Conservation (phyloP, 2,888 invertebrate genomes). For the Ephialtes manifestator region DNA sequence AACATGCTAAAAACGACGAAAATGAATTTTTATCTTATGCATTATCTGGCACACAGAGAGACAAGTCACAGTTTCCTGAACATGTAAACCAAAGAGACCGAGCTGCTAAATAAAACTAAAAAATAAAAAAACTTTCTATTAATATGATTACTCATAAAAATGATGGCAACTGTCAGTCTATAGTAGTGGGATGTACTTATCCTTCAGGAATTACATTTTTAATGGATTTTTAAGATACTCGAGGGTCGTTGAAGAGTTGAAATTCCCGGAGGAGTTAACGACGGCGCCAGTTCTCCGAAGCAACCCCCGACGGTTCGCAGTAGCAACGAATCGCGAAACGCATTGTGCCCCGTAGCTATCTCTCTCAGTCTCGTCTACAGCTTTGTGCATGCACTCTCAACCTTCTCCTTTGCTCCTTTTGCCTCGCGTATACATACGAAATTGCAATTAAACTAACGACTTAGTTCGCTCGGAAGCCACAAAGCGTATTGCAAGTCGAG, state of each 20-base stretch:
- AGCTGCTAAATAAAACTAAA: background rate
- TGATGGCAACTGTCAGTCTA: background rate
- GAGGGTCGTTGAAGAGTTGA: constrained; percentile 19
- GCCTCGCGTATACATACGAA: constrained; percentile 68
- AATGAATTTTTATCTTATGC: too few species aligned
- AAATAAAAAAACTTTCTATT: background rate
- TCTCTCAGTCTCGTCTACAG: constrained; percentile 12
- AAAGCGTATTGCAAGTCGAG: constrained; percentile 70
- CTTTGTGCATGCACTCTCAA: constrained; percentile 8
- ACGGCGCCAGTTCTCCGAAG: constrained; percentile 31
- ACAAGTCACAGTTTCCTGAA: too few species aligned
- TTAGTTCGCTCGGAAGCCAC: constrained; percentile 72
- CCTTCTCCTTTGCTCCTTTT: constrained; percentile 10
- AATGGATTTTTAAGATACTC: constrained; percentile 4
- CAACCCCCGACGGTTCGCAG: constrained; percentile 44
- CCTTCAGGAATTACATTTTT: constrained; percentile 1
- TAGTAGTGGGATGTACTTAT: background rate
- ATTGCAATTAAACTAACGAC: constrained; percentile 79
- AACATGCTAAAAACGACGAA: too few species aligned
- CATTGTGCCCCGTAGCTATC: constrained; percentile 5
- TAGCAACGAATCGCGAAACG: constrained; percentile 9
- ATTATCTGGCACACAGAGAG: too few species aligned
- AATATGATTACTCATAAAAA: background rate
- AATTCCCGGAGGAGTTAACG: constrained; percentile 50
- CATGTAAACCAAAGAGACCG: too few species aligned